These are phyloP conservation scores for Rhineura floridana DNA, from an alignment of 2,113 vertebrate species.

Conservation along the genomic window DNA sequence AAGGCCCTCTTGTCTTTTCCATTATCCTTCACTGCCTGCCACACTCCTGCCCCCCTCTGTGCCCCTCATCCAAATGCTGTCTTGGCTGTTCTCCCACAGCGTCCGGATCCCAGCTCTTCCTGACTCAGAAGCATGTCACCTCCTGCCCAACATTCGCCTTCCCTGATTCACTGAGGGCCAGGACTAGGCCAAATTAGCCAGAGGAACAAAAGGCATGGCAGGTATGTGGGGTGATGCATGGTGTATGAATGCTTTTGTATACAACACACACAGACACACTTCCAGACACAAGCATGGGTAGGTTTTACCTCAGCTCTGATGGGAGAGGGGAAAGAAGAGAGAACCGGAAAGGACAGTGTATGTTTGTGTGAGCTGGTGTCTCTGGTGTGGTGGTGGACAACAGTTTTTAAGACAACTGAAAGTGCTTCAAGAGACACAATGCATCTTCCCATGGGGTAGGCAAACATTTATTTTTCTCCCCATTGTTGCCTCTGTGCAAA, in stretches of 20 bases:
- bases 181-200: not conserved
- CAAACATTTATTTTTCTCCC: not conserved
- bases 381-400: not conserved
- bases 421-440: not conserved
- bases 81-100: not conserved
- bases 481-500: not conserved
- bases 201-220: not conserved
- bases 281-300: not conserved
- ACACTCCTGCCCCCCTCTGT: fast-evolving
- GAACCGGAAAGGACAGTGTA: too few species aligned
- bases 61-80: too few species aligned
- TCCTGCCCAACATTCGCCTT: not conserved
- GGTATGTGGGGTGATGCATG: not conserved
- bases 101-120: not conserved
- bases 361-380: not conserved
- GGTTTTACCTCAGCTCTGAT: not conserved
- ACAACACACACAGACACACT: not conserved
- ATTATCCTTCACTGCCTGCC: too few species aligned
- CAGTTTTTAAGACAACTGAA: not conserved
- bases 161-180: constrained; percentile 57
- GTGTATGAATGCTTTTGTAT: too few species aligned
- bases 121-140: constrained; percentile 49
- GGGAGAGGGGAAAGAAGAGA: not conserved
- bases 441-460: not conserved
- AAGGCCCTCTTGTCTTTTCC: not conserved